phyloP scores from a whole-genome alignment of 2,888 invertebrate genomes.

The Tupiocoris notatus region DNA sequence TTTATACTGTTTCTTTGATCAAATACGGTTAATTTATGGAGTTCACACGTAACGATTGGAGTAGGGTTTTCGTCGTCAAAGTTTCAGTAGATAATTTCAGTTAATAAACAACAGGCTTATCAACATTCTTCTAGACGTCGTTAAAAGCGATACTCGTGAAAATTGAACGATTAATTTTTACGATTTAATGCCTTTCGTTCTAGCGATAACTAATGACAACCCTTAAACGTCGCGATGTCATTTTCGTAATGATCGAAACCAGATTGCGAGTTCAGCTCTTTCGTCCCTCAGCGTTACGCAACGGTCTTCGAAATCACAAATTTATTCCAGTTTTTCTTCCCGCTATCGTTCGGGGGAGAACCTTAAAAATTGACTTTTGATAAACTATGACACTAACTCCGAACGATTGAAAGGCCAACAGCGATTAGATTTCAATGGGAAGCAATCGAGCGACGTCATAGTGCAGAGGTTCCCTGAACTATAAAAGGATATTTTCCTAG shows the following conservation, averaged over 20 bases:
- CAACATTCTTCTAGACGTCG: neutral
- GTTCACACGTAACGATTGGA: too few relatives aligned
- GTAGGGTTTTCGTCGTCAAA: neutral
- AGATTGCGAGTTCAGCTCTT: too few relatives aligned
- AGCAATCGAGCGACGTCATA: neutral
- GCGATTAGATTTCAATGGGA: conserved; percentile 11
- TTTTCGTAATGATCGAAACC: too few relatives aligned
- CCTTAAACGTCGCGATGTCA: neutral
- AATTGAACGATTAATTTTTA: neutral
- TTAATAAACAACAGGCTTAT: neutral
- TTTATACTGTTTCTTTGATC: too few relatives aligned
- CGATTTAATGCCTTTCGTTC: neutral
- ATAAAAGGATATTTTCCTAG: too few relatives aligned
- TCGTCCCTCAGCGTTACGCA: too few relatives aligned
- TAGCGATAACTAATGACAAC: neutral
- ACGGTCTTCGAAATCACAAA: too few relatives aligned
- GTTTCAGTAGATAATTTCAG: neutral
- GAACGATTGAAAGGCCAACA: neutral
- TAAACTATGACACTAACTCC: neutral
- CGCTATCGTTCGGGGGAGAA: neutral
- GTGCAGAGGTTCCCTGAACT: neutral
- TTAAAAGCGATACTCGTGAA: neutral
- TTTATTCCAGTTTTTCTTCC: neutral
- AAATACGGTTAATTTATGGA: too few relatives aligned
- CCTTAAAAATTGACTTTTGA: neutral